Evolutionary conservation across 2,888 invertebrate genomes (phyloP).

Genomic region (Drosophila robusta): DNA sequence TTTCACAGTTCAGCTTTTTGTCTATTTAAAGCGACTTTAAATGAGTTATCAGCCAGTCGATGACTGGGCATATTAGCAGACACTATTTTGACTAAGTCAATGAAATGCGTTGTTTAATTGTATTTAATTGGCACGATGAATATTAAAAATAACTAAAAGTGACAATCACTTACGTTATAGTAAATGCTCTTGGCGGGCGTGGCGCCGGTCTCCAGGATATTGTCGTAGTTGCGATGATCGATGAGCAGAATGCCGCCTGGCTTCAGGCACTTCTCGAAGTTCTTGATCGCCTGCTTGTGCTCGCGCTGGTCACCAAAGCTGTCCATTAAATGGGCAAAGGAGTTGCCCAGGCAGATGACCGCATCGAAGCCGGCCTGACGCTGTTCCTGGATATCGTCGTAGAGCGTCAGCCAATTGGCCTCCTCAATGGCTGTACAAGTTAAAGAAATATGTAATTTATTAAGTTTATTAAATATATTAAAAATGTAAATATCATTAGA

Average conservation of each 20-base stretch:
- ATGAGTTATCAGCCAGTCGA: conserved; percentile 47
- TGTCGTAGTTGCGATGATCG: conserved; percentile 95
- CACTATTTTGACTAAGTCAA: conserved; percentile 5
- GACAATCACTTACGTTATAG: conserved; percentile 90
- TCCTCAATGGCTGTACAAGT: conserved; percentile 91
- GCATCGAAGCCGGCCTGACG: conserved; percentile 92
- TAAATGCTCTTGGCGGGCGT: conserved; percentile 94
- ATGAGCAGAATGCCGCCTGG: conserved; percentile 94
- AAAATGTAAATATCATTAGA: no score
- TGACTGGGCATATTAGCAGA: conserved; percentile 39
- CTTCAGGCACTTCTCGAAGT: conserved; percentile 93
- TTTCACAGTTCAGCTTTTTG: conserved; percentile 16
- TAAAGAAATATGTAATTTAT: not conserved
- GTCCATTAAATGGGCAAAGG: conserved; percentile 95
- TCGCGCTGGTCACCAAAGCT: conserved; percentile 91
- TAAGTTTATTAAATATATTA: not conserved
- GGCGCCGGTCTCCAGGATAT: conserved; percentile 90
- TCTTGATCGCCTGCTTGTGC: conserved; percentile 91
- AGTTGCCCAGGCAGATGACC: conserved; percentile 95
- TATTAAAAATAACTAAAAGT: not conserved
- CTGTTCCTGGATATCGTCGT: conserved; percentile 89
- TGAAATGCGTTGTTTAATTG: conserved; percentile 52
- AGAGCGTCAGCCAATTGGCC: conserved; percentile 94
- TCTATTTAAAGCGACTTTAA: conserved; percentile 11
- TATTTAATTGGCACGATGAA: conserved; percentile 53